A percentile compares a stretch with the other conserved stretches of the same genome.
These are phyloP conservation scores for Epicauta chinensis DNA, from an alignment of 1,140 invertebrate species.

Conservation along the genomic window DNA sequence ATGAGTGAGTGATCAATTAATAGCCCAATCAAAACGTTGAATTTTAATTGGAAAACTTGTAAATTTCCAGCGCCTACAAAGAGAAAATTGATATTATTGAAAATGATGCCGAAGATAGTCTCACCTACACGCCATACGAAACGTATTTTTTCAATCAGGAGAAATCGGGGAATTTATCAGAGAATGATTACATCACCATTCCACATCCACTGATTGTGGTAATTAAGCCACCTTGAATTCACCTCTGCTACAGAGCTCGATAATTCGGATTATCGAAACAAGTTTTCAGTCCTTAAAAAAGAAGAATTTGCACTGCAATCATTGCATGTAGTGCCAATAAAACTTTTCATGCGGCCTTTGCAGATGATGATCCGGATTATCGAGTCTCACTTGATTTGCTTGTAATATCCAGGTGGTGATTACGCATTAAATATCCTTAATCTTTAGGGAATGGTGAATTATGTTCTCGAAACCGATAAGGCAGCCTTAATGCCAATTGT, in stretches of 20 bases:
- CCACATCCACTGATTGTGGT: slow-evolving; percentile 55
- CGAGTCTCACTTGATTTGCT: no score
- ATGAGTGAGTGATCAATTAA: slow-evolving; percentile 60
- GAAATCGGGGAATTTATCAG: slow-evolving; percentile 55
- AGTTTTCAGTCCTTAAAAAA: no score
- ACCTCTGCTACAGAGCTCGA: no score
- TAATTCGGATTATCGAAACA: no score
- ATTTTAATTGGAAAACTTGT: not conserved
- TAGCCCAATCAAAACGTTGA: no score
- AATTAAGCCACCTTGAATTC: slow-evolving; percentile 16
- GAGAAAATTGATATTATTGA: slow-evolving; percentile 64
- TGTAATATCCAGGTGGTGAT: no score
- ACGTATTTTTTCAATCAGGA: slow-evolving; percentile 55
- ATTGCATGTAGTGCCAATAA: no score
- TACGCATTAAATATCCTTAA: no score
- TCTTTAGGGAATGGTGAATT: slow-evolving; percentile 43
- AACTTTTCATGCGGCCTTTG: no score
- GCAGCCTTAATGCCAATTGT: slow-evolving; percentile 54
- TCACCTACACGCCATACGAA: slow-evolving; percentile 56
- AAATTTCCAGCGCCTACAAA: slow-evolving; percentile 42
- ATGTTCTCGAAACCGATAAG: slow-evolving; percentile 37
- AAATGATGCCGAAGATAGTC: slow-evolving; percentile 57
- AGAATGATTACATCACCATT: slow-evolving; percentile 58
- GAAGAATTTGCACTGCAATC: no score
- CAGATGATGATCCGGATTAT: no score